Evolutionary conservation across 2,888 invertebrate species (phyloP).

Genomic region (Mesochorus sp.): DNA sequence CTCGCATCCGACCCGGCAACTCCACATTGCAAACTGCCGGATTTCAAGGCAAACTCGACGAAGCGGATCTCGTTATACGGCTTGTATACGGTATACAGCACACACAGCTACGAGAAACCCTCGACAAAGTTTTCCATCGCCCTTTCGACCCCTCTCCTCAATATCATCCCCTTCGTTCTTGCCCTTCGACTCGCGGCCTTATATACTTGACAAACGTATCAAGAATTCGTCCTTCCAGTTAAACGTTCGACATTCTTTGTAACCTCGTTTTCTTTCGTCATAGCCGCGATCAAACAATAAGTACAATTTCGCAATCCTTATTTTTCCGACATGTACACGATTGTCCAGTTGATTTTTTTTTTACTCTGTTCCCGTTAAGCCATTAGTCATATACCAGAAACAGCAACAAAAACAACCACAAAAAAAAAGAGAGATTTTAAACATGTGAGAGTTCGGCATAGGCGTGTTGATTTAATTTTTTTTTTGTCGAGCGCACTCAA

Average conservation of each 20-base stretch:
- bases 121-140: constrained; percentile 34
- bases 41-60: constrained; percentile 45
- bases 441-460: constrained; percentile 26
- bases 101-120: constrained; percentile 21
- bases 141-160: constrained; percentile 11
- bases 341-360: constrained; percentile 3
- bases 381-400: constrained; percentile 28
- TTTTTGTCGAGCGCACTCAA: constrained; percentile 33
- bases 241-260: too few relatives aligned
- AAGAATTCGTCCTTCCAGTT: too few relatives aligned
- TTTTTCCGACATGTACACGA: background rate
- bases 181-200: background rate
- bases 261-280: too few relatives aligned
- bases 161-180: constrained; percentile 20
- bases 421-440: background rate
- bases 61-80: constrained; percentile 5
- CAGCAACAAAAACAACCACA: constrained; percentile 4
- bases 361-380: background rate
- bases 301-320: background rate
- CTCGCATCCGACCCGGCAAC: constrained; percentile 49
- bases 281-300: too few relatives aligned
- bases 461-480: constrained; percentile 50
- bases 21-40: constrained; percentile 58
- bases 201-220: background rate
- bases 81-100: background rate